phyloP scores from a whole-genome alignment of 2,113 vertebrate genomes.

The Phrynocephalus versicolor region DNA sequence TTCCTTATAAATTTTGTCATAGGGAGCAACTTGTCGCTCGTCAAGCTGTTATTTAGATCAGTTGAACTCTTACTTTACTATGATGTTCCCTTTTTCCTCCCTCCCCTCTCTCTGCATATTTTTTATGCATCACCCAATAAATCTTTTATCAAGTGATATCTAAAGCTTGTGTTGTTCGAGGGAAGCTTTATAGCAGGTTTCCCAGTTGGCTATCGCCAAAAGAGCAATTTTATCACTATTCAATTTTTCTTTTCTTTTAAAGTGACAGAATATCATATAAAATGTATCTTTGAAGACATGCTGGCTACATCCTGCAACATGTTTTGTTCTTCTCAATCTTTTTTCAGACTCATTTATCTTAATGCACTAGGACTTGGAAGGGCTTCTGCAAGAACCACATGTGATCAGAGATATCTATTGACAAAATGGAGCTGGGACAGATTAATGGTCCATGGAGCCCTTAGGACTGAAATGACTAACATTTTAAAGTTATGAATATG shows the following conservation, averaged over 20 bases:
- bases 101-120: conserved; percentile 48
- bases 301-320: background rate
- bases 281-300: background rate
- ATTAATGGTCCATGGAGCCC: background rate
- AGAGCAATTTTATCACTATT: conserved; percentile 51
- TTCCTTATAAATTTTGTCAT: background rate
- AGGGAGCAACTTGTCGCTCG: conserved; percentile 33
- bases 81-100: conserved; percentile 56
- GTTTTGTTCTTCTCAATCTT: background rate
- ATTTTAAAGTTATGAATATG: background rate
- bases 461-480: background rate
- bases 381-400: background rate
- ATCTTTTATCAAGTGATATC: conserved; percentile 66
- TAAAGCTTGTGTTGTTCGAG: conserved; percentile 58
- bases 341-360: background rate
- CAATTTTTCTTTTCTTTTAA: conserved; percentile 9
- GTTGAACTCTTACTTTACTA: conserved; percentile 39
- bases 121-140: conserved; percentile 66
- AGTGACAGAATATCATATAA: background rate
- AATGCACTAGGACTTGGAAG: background rate
- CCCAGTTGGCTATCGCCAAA: conserved; percentile 51
- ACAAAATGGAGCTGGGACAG: background rate
- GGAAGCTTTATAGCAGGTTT: conserved; percentile 53
- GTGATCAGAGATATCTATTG: background rate
- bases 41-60: conserved; percentile 48